These are phyloP conservation scores for Didymodactylos carnosus DNA, from an alignment of 2,888 invertebrate species.

Conservation along the genomic window DNA sequence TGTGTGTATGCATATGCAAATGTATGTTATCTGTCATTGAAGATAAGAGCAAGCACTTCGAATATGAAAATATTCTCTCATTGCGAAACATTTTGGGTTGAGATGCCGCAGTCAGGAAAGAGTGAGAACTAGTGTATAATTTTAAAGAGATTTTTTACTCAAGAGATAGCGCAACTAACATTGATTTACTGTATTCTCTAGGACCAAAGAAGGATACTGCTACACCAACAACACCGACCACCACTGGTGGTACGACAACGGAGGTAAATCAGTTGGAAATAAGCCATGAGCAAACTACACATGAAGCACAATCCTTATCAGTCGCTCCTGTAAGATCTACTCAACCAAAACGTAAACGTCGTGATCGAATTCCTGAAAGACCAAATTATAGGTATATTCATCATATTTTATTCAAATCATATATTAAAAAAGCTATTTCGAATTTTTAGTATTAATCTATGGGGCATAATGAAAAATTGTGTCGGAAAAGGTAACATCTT, in stretches of 20 bases:
- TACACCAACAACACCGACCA: not conserved
- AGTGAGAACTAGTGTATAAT: too few relatives aligned
- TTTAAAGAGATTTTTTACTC: too few relatives aligned
- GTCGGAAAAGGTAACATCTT: too few relatives aligned
- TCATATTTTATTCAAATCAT: not conserved
- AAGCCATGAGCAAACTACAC: not conserved
- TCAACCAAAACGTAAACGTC: conserved; percentile 41
- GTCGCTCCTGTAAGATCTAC: not conserved
- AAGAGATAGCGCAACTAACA: too few relatives aligned
- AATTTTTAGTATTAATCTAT: conserved; percentile 60
- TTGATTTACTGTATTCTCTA: not conserved
- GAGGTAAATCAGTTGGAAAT: too few relatives aligned
- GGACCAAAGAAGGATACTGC: not conserved
- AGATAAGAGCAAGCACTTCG: too few relatives aligned
- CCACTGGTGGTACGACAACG: too few relatives aligned
- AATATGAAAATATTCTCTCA: too few relatives aligned
- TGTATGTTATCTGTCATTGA: too few relatives aligned
- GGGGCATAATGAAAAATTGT: conserved; percentile 99
- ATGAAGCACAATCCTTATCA: not conserved
- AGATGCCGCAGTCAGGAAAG: too few relatives aligned
- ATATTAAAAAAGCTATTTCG: not conserved
- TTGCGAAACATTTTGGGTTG: too few relatives aligned
- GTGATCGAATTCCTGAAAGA: conserved; percentile 66
- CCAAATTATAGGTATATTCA: conserved; percentile 29
- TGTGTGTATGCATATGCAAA: too few relatives aligned